Evolutionary conservation across 2,888 invertebrate species (phyloP).

Genomic region (Oscheius sp.): DNA sequence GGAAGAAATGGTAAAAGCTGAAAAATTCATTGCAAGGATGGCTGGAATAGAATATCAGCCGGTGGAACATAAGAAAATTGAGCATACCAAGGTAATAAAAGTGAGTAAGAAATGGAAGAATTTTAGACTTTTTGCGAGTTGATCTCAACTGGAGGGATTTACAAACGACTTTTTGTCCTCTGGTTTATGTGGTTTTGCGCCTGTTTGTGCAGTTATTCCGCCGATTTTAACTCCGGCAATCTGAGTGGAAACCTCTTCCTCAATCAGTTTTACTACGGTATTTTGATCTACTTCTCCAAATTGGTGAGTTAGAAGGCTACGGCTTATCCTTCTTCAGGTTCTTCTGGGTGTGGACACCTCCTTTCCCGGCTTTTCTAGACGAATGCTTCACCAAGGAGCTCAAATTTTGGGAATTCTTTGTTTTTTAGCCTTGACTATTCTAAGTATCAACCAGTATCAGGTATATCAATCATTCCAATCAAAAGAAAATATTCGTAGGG

Average conservation of each 20-base stretch:
- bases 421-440: slow-evolving; percentile 57
- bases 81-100: slow-evolving; percentile 49
- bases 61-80: slow-evolving; percentile 54
- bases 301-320: slow-evolving; percentile 43
- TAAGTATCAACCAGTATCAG: slow-evolving; percentile 51
- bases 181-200: slow-evolving; percentile 67
- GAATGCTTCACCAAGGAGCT: slow-evolving; percentile 65
- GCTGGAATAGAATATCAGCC: slow-evolving; percentile 63
- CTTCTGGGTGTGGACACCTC: slow-evolving; percentile 62
- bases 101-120: neutral
- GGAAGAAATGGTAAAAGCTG: slow-evolving; percentile 61
- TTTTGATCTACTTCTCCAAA: slow-evolving; percentile 66
- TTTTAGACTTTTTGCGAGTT: slow-evolving; percentile 52
- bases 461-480: slow-evolving; percentile 29
- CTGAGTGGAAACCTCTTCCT: slow-evolving; percentile 65
- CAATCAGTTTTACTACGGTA: slow-evolving; percentile 68
- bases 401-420: slow-evolving; percentile 63
- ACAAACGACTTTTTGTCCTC: slow-evolving; percentile 60
- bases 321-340: slow-evolving; percentile 36
- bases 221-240: slow-evolving; percentile 64
- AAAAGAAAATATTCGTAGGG: slow-evolving; percentile 59
- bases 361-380: slow-evolving; percentile 59
- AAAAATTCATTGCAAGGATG: slow-evolving; percentile 58
- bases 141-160: slow-evolving; percentile 52
- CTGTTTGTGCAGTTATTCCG: slow-evolving; percentile 62